phyloP scores from a whole-genome alignment of 2,888 invertebrate genomes.

The Epistrophella euchroma region DNA sequence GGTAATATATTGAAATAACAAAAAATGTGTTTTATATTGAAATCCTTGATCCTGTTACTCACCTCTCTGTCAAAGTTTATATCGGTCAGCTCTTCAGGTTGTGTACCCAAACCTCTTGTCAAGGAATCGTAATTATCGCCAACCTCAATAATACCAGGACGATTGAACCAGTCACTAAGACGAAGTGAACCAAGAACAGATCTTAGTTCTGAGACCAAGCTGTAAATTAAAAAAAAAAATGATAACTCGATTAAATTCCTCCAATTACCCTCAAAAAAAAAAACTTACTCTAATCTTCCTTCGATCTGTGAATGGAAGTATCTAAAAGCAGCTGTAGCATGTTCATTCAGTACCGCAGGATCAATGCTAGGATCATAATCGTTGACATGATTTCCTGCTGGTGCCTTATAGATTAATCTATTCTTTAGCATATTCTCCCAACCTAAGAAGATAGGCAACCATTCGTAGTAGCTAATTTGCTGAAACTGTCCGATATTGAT shows the following conservation, averaged over 20 bases:
- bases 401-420: slow-evolving; percentile 81
- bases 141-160: slow-evolving; percentile 85
- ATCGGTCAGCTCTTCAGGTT: slow-evolving; percentile 91
- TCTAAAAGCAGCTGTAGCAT: slow-evolving; percentile 88
- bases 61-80: slow-evolving; percentile 88
- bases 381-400: slow-evolving; percentile 82
- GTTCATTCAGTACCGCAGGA: slow-evolving; percentile 86
- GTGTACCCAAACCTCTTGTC: slow-evolving; percentile 90
- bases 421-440: slow-evolving; percentile 83
- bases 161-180: slow-evolving; percentile 85
- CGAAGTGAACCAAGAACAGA: slow-evolving; percentile 83
- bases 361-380: slow-evolving; percentile 85
- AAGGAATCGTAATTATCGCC: slow-evolving; percentile 88
- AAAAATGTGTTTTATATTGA: too few species aligned
- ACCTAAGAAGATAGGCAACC: slow-evolving; percentile 85
- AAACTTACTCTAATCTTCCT: slow-evolving; percentile 84
- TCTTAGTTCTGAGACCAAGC: slow-evolving; percentile 84
- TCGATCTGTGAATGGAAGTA: slow-evolving; percentile 87
- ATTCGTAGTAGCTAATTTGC: slow-evolving; percentile 85
- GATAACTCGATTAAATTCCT: not conserved
- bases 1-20: too few species aligned
- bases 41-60: slow-evolving; percentile 15
- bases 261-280: too few species aligned
- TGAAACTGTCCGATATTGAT: slow-evolving; percentile 85
- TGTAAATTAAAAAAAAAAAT: slow-evolving; percentile 77